phyloP scores from a whole-genome alignment of 2,888 invertebrate species.

The Linnaemya vulpina region DNA sequence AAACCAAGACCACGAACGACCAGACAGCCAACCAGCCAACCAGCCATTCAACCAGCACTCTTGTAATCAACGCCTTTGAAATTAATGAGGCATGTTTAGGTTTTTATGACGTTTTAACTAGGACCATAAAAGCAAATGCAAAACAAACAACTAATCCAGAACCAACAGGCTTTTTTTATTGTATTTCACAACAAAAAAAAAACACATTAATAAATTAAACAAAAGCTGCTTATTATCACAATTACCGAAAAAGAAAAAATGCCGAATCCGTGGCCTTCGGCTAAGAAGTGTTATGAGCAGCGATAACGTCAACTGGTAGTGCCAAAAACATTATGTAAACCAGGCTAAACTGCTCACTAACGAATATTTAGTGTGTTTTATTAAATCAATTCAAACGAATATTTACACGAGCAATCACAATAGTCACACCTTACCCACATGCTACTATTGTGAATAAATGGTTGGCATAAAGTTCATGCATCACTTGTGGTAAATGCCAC shows the following conservation, averaged over 20 bases:
- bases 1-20: slow-evolving; percentile 43
- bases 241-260: slow-evolving; percentile 61
- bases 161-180: slow-evolving; percentile 46
- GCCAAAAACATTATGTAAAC: slow-evolving; percentile 83
- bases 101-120: slow-evolving; percentile 83
- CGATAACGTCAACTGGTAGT: slow-evolving; percentile 77
- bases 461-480: background rate
- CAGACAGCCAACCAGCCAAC: background rate
- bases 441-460: slow-evolving; percentile 17
- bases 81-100: slow-evolving; percentile 83
- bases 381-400: slow-evolving; percentile 27
- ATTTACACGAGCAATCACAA: slow-evolving; percentile 44
- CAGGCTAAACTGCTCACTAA: slow-evolving; percentile 66
- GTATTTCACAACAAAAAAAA: slow-evolving; percentile 27
- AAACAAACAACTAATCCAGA: slow-evolving; percentile 55
- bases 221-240: slow-evolving; percentile 65
- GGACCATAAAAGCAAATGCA: slow-evolving; percentile 76
- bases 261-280: slow-evolving; percentile 22
- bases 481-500: background rate
- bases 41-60: slow-evolving; percentile 53
- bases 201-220: slow-evolving; percentile 58
- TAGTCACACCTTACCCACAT: slow-evolving; percentile 28
- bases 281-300: slow-evolving; percentile 59
- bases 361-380: slow-evolving; percentile 28
- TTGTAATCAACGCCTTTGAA: slow-evolving; percentile 76